phyloP scores from a whole-genome alignment of 2,797 vertebrate species.

The Prunella strophiata region DNA sequence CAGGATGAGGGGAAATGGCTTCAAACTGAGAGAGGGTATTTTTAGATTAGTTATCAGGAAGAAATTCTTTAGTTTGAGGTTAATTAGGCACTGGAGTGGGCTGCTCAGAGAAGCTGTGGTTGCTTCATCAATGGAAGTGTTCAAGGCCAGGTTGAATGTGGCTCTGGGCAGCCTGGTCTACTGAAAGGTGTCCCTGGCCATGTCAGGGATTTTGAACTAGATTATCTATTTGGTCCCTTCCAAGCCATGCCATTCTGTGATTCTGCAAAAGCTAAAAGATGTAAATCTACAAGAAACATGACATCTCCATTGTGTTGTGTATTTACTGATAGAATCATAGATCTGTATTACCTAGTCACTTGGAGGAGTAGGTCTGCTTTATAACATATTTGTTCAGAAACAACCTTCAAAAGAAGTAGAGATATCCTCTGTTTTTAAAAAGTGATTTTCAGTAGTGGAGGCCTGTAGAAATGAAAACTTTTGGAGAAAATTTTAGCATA shows the following conservation, averaged over 20 bases:
- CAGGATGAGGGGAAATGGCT: not conserved
- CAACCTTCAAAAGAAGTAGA: not conserved
- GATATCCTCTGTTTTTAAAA: not conserved
- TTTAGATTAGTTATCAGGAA: not conserved
- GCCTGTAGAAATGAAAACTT: not conserved
- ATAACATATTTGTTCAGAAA: not conserved
- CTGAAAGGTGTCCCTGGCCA: not conserved
- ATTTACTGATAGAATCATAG: not conserved
- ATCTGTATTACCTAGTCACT: not conserved
- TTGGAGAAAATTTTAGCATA: not conserved
- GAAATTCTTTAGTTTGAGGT: not conserved
- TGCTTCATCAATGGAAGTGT: not conserved
- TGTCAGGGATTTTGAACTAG: not conserved
- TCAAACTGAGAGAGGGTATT: not conserved
- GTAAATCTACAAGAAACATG: not conserved
- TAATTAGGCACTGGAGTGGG: rapidly evolving
- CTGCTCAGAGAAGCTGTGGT: not conserved
- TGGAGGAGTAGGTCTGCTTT: not conserved
- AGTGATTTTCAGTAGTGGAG: not conserved
- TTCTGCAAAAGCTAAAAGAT: not conserved
- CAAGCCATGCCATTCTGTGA: not conserved
- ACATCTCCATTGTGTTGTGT: not conserved
- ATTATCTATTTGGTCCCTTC: not conserved
- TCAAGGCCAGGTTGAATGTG: not conserved
- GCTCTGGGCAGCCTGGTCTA: no score